These are phyloP conservation scores for Lycophotia porphyrea DNA, from an alignment of 2,888 invertebrate genomes.

Conservation along the genomic window DNA sequence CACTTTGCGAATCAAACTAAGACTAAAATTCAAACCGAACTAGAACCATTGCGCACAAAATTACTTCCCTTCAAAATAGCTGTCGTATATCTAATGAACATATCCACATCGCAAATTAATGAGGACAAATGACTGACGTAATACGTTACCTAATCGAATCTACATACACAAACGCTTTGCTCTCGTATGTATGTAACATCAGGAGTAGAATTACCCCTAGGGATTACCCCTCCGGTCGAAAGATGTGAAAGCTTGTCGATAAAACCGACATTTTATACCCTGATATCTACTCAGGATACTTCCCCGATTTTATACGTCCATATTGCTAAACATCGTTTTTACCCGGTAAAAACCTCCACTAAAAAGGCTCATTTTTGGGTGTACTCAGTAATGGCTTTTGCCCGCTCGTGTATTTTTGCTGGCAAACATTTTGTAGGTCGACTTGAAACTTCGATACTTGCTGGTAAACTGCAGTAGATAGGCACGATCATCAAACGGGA, in stretches of 20 bases:
- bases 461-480: slow-evolving; percentile 20
- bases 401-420: slow-evolving; percentile 27
- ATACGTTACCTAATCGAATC: slow-evolving; percentile 47
- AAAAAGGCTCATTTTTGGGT: slow-evolving; percentile 49
- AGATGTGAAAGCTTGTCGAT: slow-evolving; percentile 68
- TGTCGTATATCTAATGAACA: slow-evolving; percentile 30
- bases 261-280: slow-evolving; percentile 68
- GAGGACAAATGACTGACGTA: slow-evolving; percentile 55
- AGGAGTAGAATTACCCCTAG: slow-evolving; percentile 60
- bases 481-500: slow-evolving; percentile 10
- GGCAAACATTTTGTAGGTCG: slow-evolving; percentile 33
- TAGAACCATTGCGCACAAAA: slow-evolving; percentile 22
- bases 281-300: slow-evolving; percentile 61
- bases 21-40: slow-evolving; percentile 3
- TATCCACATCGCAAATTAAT: slow-evolving; percentile 53
- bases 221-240: slow-evolving; percentile 56
- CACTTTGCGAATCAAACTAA: background rate
- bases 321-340: slow-evolving; percentile 51
- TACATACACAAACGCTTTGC: slow-evolving; percentile 52
- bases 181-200: slow-evolving; percentile 43
- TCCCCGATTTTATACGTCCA: slow-evolving; percentile 50
- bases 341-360: slow-evolving; percentile 33
- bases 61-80: slow-evolving; percentile 6
- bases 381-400: slow-evolving; percentile 38
- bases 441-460: slow-evolving; percentile 15